Evolutionary conservation across 2,113 vertebrate genomes (phyloP).

Genomic region (Saccopteryx leptura): DNA sequence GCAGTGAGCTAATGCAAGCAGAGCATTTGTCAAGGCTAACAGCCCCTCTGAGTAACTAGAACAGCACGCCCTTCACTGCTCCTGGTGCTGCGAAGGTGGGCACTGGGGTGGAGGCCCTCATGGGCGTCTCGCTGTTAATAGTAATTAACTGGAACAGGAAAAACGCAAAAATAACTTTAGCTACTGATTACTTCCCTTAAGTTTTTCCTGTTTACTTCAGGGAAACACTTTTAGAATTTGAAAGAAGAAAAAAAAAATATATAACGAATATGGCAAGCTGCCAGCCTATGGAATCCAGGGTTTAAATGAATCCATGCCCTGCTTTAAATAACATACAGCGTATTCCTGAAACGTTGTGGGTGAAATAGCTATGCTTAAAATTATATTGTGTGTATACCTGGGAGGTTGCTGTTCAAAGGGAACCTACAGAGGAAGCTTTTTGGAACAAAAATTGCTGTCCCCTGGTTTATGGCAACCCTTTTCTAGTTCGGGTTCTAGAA

Average conservation of each 20-base stretch:
- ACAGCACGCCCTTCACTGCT: neutral
- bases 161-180: slow-evolving; percentile 61
- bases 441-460: neutral
- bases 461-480: neutral
- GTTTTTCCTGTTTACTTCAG: slow-evolving; percentile 70
- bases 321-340: neutral
- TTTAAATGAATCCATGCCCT: neutral
- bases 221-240: slow-evolving; percentile 58
- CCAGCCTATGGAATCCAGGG: neutral
- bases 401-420: neutral
- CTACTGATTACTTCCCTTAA: neutral
- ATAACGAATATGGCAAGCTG: neutral
- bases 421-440: neutral
- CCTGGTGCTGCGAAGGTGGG: neutral
- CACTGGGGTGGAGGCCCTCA: neutral
- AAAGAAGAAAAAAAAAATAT: slow-evolving; percentile 5
- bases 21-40: neutral
- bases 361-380: neutral
- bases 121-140: neutral
- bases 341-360: neutral
- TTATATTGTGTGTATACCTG: neutral
- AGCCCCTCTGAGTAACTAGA: neutral
- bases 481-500: neutral
- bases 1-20: neutral
- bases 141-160: neutral